These are phyloP conservation scores for Drosophila pseudotakahashii DNA, from an alignment of 2,888 invertebrate species.

Conservation along the genomic window DNA sequence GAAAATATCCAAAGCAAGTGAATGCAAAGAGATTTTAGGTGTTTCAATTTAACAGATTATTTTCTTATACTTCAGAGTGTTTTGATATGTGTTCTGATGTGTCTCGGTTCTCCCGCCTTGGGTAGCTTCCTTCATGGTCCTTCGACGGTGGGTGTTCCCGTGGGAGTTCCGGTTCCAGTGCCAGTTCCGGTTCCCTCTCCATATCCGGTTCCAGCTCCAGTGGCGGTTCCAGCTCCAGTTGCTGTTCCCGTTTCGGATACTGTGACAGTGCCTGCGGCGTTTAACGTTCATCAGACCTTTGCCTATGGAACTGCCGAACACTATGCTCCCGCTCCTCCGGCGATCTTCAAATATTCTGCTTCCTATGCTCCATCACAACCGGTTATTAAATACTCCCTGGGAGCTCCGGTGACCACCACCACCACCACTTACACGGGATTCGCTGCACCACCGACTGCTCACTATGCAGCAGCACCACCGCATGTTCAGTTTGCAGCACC, in stretches of 20 bases:
- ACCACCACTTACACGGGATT: conserved; percentile 68
- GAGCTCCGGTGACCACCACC: conserved; percentile 65
- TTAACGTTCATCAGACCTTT: conserved; percentile 18
- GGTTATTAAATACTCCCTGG: conserved; percentile 59
- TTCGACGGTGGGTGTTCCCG: conserved; percentile 7
- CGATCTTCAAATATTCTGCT: conserved; percentile 45
- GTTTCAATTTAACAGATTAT: not conserved
- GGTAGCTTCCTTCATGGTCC: conserved; percentile 35
- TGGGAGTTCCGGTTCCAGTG: conserved; percentile 21
- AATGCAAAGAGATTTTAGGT: not conserved
- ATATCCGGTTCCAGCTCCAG: conserved; percentile 25
- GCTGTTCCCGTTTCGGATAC: conserved; percentile 41
- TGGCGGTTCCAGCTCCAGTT: conserved; percentile 44
- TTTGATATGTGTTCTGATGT: conserved; percentile 17
- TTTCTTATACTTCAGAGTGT: conserved; percentile 3
- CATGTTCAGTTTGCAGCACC: conserved; percentile 39
- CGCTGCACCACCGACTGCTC: conserved; percentile 41
- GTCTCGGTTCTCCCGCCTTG: conserved; percentile 4
- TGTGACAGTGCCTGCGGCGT: conserved; percentile 30
- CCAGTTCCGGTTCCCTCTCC: conserved; percentile 32
- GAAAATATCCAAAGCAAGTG: conserved; percentile 45
- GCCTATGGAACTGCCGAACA: conserved; percentile 34
- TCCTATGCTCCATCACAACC: conserved; percentile 46
- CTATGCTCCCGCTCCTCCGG: conserved; percentile 10
- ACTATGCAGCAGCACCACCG: conserved; percentile 4